Conservation (phyloP, 2,888 invertebrate genomes). For the Drosophila monieri region DNA sequence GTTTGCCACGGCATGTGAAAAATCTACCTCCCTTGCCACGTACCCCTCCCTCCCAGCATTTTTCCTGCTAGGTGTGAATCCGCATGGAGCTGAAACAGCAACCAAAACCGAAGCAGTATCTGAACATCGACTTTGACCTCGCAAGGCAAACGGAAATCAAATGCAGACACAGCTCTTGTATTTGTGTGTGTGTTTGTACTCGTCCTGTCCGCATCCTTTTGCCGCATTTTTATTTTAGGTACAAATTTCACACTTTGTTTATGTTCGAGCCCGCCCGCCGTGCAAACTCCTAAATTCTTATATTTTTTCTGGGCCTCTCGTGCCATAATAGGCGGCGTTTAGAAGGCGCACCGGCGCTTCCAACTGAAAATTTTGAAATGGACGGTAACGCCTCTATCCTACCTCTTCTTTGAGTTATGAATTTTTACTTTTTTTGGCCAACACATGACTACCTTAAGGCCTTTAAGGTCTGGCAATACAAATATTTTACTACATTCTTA, state of each 20-base stretch:
- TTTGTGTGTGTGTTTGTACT: conserved; percentile 9
- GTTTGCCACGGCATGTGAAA: conserved; percentile 81
- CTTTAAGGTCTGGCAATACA: conserved; percentile 8
- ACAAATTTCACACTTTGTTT: conserved; percentile 78
- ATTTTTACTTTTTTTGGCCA: conserved; percentile 21
- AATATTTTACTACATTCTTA: background rate
- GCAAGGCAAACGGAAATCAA: conserved; percentile 73
- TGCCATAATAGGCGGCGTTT: conserved; percentile 25
- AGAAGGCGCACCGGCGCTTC: conserved; percentile 72
- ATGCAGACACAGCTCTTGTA: conserved; percentile 63
- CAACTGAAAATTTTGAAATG: conserved; percentile 25
- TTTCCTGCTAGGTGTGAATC: conserved; percentile 67
- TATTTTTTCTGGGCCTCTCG: conserved; percentile 14
- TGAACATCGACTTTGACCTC: conserved; percentile 30
- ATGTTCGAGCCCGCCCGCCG: conserved; percentile 60
- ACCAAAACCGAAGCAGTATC: conserved; percentile 12
- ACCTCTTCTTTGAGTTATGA: conserved; percentile 24
- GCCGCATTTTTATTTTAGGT: conserved; percentile 76
- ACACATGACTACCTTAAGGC: conserved; percentile 22
- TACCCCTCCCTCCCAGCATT: conserved; percentile 20
- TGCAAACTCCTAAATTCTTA: conserved; percentile 32
- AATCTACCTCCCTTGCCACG: conserved; percentile 51
- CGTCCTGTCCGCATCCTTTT: conserved; percentile 55
- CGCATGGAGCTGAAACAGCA: conserved; percentile 39
- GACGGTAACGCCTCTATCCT: conserved; percentile 34